These are phyloP conservation scores for Masticophis lateralis DNA, from an alignment of 2,797 vertebrate genomes.

Conservation along the genomic window DNA sequence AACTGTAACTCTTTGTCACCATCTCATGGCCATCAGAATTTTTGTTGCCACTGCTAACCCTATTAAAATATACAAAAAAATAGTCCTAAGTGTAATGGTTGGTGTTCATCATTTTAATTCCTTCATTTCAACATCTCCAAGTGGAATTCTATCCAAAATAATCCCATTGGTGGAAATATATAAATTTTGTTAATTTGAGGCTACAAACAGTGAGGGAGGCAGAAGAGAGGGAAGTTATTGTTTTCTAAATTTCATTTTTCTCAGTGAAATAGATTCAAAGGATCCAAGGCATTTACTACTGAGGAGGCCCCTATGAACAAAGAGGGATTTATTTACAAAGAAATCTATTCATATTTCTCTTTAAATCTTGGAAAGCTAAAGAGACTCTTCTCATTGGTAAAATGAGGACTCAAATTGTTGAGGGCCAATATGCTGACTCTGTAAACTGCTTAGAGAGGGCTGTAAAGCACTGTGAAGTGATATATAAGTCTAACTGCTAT, in stretches of 20 bases:
- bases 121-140: neutral
- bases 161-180: neutral
- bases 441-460: neutral
- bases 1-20: neutral
- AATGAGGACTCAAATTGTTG: neutral
- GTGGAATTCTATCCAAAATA: neutral
- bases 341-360: no score
- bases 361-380: neutral
- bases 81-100: neutral
- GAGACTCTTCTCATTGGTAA: neutral
- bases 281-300: neutral
- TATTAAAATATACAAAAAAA: neutral
- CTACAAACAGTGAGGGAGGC: neutral
- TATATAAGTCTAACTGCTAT: neutral
- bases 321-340: neutral
- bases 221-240: neutral
- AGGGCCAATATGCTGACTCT: neutral
- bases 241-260: neutral
- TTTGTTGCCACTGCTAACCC: neutral
- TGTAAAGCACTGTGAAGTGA: neutral
- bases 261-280: neutral
- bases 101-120: neutral
- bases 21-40: neutral
- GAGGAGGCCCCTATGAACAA: neutral
- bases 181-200: neutral